Percentiles rank a stretch among this genome's conserved stretches.
These are phyloP conservation scores for Myotis lucifugus DNA, from an alignment of 2,113 vertebrate genomes.

Conservation along the genomic window DNA sequence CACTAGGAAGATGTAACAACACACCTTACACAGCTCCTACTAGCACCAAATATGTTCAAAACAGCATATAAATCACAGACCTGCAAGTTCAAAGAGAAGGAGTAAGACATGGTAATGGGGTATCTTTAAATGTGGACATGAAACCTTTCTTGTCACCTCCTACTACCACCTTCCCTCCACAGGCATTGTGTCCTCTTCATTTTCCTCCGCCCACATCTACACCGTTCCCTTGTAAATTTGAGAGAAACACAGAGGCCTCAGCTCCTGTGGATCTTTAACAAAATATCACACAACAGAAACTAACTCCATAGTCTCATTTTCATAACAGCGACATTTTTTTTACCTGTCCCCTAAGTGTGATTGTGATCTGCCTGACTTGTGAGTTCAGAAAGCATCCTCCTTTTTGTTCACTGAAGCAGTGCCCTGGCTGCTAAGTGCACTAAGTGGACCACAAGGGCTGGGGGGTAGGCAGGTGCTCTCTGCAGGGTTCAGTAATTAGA, in stretches of 20 bases:
- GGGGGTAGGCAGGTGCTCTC: background rate
- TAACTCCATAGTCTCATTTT: slow-evolving; percentile 50
- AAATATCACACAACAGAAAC: slow-evolving; percentile 14
- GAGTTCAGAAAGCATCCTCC: slow-evolving; percentile 20
- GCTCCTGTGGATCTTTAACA: background rate
- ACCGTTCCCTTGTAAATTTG: slow-evolving; percentile 28
- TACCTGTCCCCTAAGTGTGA: background rate
- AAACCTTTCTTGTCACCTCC: background rate
- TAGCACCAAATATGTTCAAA: background rate
- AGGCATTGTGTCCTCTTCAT: background rate
- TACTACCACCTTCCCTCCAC: background rate
- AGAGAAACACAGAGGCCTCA: background rate
- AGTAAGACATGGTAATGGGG: background rate
- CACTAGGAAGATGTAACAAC: background rate
- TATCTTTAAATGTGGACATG: background rate
- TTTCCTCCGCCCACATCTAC: background rate
- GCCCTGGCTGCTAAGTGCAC: background rate
- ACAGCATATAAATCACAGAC: background rate
- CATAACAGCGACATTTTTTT: slow-evolving; percentile 9
- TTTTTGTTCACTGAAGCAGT: slow-evolving; percentile 17
- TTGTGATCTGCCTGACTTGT: background rate
- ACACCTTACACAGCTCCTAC: background rate
- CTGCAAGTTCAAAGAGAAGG: background rate
- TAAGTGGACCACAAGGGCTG: background rate
- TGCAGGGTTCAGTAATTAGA: slow-evolving; percentile 34